Evolutionary conservation across 2,113 vertebrate genomes (phyloP).

Genomic region (Amia ocellicauda): DNA sequence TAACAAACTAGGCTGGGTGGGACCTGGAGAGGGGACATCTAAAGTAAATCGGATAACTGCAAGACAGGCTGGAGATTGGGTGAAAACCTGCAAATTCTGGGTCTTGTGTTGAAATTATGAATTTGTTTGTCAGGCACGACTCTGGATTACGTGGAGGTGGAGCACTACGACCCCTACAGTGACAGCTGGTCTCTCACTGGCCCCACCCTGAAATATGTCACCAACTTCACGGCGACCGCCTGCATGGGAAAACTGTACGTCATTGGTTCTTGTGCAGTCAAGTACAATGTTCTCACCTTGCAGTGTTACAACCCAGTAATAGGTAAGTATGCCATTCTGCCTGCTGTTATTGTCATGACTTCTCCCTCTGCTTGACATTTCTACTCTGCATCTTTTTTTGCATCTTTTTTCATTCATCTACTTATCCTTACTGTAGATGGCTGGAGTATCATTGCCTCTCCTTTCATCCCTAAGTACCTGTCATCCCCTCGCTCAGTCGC

Average conservation of each 20-base stretch:
- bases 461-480: conserved; percentile 94
- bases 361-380: no score
- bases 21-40: conserved; percentile 3
- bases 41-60: conserved; percentile 4
- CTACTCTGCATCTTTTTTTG: no score
- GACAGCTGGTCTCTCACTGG: conserved; percentile 76
- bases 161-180: conserved; percentile 88
- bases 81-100: no score
- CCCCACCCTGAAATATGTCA: conserved; percentile 87
- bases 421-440: conserved; percentile 58
- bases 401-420: no score
- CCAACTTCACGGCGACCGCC: conserved; percentile 82
- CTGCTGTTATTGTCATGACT: background rate
- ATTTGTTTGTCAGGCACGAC: conserved; percentile 71
- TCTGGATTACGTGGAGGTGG: conserved; percentile 77
- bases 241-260: conserved; percentile 87
- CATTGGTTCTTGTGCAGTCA: conserved; percentile 91
- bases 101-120: background rate
- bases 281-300: conserved; percentile 89
- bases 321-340: conserved; percentile 61
- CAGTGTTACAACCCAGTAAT: conserved; percentile 94
- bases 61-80: no score
- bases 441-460: conserved; percentile 84
- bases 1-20: background rate
- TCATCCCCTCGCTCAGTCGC: conserved; percentile 84